These are phyloP conservation scores for Aplocera efformata DNA, from an alignment of 2,888 invertebrate genomes.

Conservation along the genomic window DNA sequence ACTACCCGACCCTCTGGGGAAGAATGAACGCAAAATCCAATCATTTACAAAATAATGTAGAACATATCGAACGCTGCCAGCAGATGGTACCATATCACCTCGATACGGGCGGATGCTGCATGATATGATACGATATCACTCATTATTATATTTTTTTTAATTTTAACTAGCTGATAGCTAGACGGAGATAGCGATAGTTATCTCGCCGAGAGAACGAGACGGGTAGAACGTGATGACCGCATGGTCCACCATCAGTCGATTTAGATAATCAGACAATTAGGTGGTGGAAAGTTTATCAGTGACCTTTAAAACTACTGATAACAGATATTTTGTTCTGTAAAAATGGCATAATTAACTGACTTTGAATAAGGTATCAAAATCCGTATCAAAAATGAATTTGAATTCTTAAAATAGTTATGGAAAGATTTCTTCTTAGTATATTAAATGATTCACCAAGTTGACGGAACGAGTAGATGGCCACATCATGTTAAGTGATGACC, in stretches of 20 bases:
- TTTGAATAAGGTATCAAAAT: neutral
- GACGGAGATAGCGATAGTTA: conserved; percentile 43
- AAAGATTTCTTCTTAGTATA: no score
- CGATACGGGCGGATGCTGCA: conserved; percentile 64
- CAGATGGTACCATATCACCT: conserved; percentile 59
- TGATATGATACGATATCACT: conserved; percentile 44
- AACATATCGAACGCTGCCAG: conserved; percentile 46
- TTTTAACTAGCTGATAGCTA: conserved; percentile 52
- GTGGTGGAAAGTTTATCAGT: conserved; percentile 37
- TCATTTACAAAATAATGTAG: conserved; percentile 33
- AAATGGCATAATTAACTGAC: conserved; percentile 9
- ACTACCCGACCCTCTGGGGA: no score
- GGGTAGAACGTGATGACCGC: conserved; percentile 57
- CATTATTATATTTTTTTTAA: conserved; percentile 67
- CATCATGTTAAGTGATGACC: no score
- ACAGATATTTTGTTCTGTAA: conserved; percentile 7
- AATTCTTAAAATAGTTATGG: no score
- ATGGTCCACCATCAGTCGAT: conserved; percentile 48
- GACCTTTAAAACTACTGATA: conserved; percentile 28
- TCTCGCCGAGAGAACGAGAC: conserved; percentile 44
- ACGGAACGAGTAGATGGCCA: no score
- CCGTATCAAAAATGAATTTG: neutral
- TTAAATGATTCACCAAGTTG: no score
- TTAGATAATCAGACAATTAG: conserved; percentile 36
- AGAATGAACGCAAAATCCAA: conserved; percentile 10